Percentiles rank a stretch among this genome's conserved stretches.
Evolutionary conservation across 2,888 invertebrate genomes (phyloP).

Genomic region (Drosophila kanekoi): DNA sequence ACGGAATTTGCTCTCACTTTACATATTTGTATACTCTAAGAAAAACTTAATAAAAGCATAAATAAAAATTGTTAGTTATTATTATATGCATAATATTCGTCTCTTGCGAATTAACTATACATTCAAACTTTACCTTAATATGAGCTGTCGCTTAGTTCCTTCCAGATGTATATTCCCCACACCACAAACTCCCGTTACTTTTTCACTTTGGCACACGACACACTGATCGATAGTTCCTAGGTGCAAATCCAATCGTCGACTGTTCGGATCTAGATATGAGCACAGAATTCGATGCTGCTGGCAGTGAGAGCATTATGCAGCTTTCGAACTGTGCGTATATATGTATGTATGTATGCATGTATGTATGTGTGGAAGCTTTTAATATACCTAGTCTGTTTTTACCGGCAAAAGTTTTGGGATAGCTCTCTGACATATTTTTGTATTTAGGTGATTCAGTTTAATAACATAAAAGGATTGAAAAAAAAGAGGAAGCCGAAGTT

Average conservation of each 20-base stretch:
- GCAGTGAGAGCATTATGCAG: conserved; percentile 12
- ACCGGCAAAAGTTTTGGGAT: conserved; percentile 6
- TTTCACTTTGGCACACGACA: background rate
- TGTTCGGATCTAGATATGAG: conserved; percentile 23
- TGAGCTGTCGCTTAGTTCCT: background rate
- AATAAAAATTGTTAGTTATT: no score
- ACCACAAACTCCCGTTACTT: background rate
- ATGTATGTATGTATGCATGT: background rate
- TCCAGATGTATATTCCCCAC: background rate
- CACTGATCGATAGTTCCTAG: conserved; percentile 1
- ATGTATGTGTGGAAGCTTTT: conserved; percentile 21
- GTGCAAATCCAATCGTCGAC: conserved; percentile 18
- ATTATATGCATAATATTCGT: no score
- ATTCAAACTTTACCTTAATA: background rate
- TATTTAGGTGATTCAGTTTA: background rate
- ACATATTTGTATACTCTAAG: no score
- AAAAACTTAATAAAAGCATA: no score
- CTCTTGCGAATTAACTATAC: no score
- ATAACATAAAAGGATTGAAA: background rate
- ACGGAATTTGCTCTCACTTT: background rate
- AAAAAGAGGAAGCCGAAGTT: no score
- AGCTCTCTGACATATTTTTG: background rate
- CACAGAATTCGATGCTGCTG: conserved; percentile 9
- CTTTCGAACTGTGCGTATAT: conserved; percentile 20
- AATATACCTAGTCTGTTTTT: background rate